phyloP scores from a whole-genome alignment of 1,140 invertebrate genomes.

The Linepithema humile region DNA sequence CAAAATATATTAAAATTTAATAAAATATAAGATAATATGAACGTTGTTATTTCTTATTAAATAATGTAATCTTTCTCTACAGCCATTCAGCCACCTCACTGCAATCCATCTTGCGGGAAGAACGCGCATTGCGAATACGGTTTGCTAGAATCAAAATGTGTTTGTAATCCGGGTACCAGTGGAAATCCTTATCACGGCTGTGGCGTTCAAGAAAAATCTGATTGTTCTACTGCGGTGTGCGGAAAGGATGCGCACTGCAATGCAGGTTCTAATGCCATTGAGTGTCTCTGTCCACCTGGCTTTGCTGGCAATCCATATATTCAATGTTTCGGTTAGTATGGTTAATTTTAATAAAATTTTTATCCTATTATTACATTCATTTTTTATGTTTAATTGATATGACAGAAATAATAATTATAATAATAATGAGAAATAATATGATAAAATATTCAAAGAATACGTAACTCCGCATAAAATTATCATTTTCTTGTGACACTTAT shows the following conservation, averaged over 20 bases:
- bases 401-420: not conserved
- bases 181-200: conserved; percentile 96
- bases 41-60: not conserved
- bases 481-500: no score
- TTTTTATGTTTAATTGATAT: not conserved
- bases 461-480: no score
- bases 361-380: not conserved
- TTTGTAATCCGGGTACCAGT: conserved; percentile 92
- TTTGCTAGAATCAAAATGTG: conserved; percentile 89
- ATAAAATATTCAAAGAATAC: no score
- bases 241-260: conserved; percentile 92
- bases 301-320: conserved; percentile 95
- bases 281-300: conserved; percentile 92
- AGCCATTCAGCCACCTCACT: conserved; percentile 91
- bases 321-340: conserved; percentile 88
- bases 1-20: not conserved
- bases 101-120: conserved; percentile 91
- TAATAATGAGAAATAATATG: no score
- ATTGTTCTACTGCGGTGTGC: conserved; percentile 90
- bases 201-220: conserved; percentile 87
- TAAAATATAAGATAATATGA: not conserved
- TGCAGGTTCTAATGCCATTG: conserved; percentile 89
- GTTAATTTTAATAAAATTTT: conserved; percentile 9
- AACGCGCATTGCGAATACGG: conserved; percentile 96
- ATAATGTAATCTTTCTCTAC: conserved; percentile 73